phyloP scores from a whole-genome alignment of 2,797 vertebrate genomes.

The Ctenosaura bakeri region DNA sequence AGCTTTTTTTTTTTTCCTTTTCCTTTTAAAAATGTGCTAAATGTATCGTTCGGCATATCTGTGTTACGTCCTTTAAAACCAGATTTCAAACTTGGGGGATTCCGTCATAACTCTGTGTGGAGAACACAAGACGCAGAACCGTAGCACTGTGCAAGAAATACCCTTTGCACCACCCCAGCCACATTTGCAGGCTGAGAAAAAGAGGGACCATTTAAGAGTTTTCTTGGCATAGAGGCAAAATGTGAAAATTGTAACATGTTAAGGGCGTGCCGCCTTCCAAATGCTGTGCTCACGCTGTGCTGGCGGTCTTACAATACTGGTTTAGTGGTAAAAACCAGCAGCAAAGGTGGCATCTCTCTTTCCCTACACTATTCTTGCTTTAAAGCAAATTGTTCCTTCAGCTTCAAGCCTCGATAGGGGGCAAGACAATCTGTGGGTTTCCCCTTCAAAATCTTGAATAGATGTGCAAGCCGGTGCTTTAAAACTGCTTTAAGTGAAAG shows the following conservation, averaged over 20 bases:
- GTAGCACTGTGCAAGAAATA: too few species aligned
- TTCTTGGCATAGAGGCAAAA: background rate
- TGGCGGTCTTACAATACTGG: background rate
- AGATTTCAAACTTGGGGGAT: background rate
- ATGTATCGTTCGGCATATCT: background rate
- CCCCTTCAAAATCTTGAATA: background rate
- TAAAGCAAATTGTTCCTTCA: background rate
- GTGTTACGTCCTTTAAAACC: background rate
- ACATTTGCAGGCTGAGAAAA: background rate
- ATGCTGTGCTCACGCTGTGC: too few species aligned
- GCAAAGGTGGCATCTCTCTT: background rate
- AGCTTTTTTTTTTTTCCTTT: constrained; percentile 15
- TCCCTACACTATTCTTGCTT: background rate
- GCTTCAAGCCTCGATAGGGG: background rate
- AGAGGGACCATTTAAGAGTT: background rate
- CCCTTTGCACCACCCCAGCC: background rate
- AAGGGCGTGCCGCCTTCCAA: too few species aligned
- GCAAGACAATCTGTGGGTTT: background rate
- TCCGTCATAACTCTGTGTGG: background rate
- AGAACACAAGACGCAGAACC: background rate
- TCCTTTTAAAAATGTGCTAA: background rate
- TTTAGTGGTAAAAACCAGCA: background rate
- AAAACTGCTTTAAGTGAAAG: too few species aligned
- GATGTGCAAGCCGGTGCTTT: too few species aligned
- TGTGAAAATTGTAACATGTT: background rate